These are phyloP conservation scores for Diphyllodes magnificus DNA, from an alignment of 2,113 vertebrate genomes.

Conservation along the genomic window DNA sequence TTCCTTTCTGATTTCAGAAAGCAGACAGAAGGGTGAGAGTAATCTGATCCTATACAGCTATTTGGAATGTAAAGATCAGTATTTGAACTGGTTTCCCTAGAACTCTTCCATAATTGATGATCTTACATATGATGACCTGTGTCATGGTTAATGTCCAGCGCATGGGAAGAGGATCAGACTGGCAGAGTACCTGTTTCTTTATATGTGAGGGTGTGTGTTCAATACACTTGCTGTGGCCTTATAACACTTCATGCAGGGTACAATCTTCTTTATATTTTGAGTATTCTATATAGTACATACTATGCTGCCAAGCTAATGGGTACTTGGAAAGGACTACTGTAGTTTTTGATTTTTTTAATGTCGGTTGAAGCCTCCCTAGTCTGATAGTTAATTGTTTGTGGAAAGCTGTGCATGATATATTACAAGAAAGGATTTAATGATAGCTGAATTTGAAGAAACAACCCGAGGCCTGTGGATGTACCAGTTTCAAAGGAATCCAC, in stretches of 20 bases:
- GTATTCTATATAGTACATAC: not conserved
- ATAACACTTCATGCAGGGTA: not conserved
- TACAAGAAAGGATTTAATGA: not conserved
- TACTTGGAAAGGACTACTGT: not conserved
- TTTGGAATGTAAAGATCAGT: not conserved
- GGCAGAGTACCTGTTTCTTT: not conserved
- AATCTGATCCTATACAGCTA: not conserved
- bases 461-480: not conserved
- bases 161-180: not conserved
- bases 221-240: not conserved
- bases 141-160: rapidly evolving
- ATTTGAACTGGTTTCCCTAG: not conserved
- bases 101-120: not conserved
- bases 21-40: not conserved
- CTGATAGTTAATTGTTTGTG: not conserved
- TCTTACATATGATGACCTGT: not conserved
- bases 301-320: not conserved
- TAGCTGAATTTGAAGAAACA: not conserved
- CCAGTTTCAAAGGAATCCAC: not conserved
- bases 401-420: not conserved
- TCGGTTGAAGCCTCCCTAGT: not conserved
- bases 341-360: not conserved
- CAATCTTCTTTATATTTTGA: not conserved
- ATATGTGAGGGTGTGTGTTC: not conserved
- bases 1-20: not conserved